Conservation (phyloP, 1,140 invertebrate genomes). For the Drosophila littoralis region DNA sequence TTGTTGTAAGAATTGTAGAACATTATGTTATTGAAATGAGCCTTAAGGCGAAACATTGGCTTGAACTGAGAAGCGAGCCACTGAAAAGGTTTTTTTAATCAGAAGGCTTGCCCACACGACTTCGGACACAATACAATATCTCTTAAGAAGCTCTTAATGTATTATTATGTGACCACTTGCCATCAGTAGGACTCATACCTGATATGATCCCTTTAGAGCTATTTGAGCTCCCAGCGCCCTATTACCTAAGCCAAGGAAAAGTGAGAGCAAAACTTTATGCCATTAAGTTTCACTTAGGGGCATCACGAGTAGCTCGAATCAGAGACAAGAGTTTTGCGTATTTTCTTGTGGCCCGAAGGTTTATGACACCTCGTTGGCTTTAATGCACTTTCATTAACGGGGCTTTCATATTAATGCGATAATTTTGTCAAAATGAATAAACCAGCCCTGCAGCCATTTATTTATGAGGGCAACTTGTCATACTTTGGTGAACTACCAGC, state of each 20-base stretch:
- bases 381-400: conserved; percentile 20
- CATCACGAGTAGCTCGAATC: conserved; percentile 6
- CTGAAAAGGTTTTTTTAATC: no score
- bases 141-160: no score
- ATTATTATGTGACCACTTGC: no score
- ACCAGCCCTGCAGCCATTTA: not conserved
- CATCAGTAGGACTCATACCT: not conserved
- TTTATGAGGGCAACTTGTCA: conserved; percentile 39
- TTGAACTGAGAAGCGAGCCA: no score
- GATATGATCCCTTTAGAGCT: conserved; percentile 13
- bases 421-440: conserved; percentile 6
- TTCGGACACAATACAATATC: no score
- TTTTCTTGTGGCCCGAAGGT: conserved; percentile 3
- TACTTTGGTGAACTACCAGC: conserved; percentile 26
- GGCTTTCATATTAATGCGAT: not conserved
- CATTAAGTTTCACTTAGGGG: conserved; percentile 46
- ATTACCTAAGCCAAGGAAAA: conserved; percentile 6
- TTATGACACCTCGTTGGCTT: conserved; percentile 17
- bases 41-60: no score
- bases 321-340: conserved; percentile 10
- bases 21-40: no score
- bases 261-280: conserved; percentile 21
- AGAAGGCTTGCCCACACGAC: no score
- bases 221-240: conserved; percentile 10
- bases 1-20: no score